Evolutionary conservation across 2,797 vertebrate species (phyloP).

Genomic region (Sebastes trivittatus): DNA sequence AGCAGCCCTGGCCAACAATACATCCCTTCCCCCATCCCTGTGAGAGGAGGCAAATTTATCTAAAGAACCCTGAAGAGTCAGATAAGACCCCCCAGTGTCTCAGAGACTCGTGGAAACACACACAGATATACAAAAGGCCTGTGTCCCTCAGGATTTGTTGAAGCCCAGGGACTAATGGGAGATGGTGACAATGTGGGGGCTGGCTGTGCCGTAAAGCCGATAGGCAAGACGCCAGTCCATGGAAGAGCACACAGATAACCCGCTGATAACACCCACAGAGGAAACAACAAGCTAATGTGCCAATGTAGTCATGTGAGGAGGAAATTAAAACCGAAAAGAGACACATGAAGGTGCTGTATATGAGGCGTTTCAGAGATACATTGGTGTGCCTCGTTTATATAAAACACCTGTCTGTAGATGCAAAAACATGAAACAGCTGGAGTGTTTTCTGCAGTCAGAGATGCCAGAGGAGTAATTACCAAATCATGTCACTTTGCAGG

Average conservation of each 20-base stretch:
- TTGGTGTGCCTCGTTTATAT: neutral
- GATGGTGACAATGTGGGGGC: slow-evolving; percentile 43
- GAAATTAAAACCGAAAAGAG: slow-evolving; percentile 48
- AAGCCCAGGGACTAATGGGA: slow-evolving; percentile 41
- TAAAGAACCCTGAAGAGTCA: slow-evolving; percentile 61
- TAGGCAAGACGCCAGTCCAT: slow-evolving; percentile 59
- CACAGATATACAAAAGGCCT: slow-evolving; percentile 4
- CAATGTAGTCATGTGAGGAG: slow-evolving; percentile 21
- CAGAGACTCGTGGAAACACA: slow-evolving; percentile 25
- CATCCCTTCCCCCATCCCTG: neutral
- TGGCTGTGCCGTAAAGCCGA: slow-evolving; percentile 58
- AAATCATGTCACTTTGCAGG: slow-evolving; percentile 35
- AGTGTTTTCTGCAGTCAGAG: slow-evolving; percentile 9
- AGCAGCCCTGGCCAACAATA: slow-evolving; percentile 1
- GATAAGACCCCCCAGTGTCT: slow-evolving; percentile 57
- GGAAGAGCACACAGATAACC: slow-evolving; percentile 54
- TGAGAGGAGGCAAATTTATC: slow-evolving; percentile 48
- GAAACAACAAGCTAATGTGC: slow-evolving; percentile 38
- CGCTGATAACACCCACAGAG: slow-evolving; percentile 53
- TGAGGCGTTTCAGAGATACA: slow-evolving; percentile 1
- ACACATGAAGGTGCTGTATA: neutral
- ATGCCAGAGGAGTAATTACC: slow-evolving; percentile 35
- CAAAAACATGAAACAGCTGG: slow-evolving; percentile 23
- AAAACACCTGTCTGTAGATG: slow-evolving; percentile 6
- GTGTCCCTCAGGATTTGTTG: slow-evolving; percentile 40